These are phyloP conservation scores for Glaucidium brasilianum DNA, from an alignment of 2,113 vertebrate species.

Conservation along the genomic window DNA sequence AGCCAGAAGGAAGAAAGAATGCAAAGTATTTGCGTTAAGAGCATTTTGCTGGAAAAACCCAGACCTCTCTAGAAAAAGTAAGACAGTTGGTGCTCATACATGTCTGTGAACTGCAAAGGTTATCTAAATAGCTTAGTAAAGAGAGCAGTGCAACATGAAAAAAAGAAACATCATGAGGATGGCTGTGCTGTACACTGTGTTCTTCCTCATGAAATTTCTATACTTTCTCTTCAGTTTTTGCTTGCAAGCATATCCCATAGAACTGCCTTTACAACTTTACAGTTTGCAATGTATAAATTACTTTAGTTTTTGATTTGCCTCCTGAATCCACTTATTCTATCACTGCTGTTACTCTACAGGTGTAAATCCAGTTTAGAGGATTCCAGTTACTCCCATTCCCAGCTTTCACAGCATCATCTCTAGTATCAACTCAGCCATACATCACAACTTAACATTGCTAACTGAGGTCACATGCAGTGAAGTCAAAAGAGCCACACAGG, in stretches of 20 bases:
- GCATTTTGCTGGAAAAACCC: not conserved
- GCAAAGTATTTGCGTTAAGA: not conserved
- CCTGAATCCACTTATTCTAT: not conserved
- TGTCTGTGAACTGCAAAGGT: not conserved
- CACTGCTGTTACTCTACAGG: not conserved
- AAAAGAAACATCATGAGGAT: not conserved
- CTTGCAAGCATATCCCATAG: not conserved
- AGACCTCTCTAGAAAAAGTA: not conserved
- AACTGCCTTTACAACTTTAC: not conserved
- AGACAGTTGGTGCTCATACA: not conserved
- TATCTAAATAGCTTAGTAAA: not conserved
- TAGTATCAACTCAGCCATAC: not conserved
- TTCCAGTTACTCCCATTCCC: not conserved
- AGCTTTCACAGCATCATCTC: not conserved
- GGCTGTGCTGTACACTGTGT: not conserved
- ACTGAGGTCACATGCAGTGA: not conserved
- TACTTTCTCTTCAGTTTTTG: not conserved
- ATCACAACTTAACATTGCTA: not conserved
- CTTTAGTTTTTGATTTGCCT: not conserved
- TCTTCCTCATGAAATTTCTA: not conserved
- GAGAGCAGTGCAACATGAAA: not conserved
- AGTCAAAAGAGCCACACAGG: rapidly evolving
- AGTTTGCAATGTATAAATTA: not conserved
- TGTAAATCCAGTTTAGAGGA: not conserved
- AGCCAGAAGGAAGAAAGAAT: not conserved